Evolutionary conservation across 2,797 vertebrate species (phyloP), one percentile per base, ranked within the genome.

Genomic region (Argya squamiceps): DNA sequence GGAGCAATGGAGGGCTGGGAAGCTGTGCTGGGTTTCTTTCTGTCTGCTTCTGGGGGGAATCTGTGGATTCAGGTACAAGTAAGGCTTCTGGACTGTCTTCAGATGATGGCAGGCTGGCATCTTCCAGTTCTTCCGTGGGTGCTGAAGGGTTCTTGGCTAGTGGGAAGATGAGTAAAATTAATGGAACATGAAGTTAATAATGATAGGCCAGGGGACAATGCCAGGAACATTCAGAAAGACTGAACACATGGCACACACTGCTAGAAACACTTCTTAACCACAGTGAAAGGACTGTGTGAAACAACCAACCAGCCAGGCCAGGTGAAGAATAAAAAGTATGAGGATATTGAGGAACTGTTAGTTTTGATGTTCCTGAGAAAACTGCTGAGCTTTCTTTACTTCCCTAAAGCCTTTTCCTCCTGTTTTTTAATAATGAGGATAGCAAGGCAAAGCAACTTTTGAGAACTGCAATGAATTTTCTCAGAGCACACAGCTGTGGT

Each of bases 81-180:
- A 97, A 98, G 98, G 98, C 98, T 97, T 98, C 97, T 92, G 98
- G 89, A 95, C 95, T 96, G 91, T 97, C 98, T 20, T 98, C 97
- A 11, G 96, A 58, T 84, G 93, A 34, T 75, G 97, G 82, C 81
- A 95, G 92, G 95, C 92, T 59, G 82, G 94, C 89, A 8, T 98
- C 97, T 60, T 97, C 92, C 62, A 87, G 49, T 59, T 97, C 97
- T 55, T 96, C 96, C 9, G 88, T 93, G 88, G 97, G 84, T 29
- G 92, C 88, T 76, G 97, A 96, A 22, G 97, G 93, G 88, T 96
- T 96, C 96, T 96, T 97, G 95, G 97, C 98, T 98, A 87, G 64
- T 56, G 84, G 86, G 79, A 97, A 88, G 55, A 95, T 87, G 88
- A 96, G 89, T 43, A 78, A 84, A 73, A 71, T 93, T 96, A 84